Evolutionary conservation across 1,140 invertebrate genomes (phyloP), one percentile per base, ranked within the genome.

Genomic region (Cataglyphis hispanica): DNA sequence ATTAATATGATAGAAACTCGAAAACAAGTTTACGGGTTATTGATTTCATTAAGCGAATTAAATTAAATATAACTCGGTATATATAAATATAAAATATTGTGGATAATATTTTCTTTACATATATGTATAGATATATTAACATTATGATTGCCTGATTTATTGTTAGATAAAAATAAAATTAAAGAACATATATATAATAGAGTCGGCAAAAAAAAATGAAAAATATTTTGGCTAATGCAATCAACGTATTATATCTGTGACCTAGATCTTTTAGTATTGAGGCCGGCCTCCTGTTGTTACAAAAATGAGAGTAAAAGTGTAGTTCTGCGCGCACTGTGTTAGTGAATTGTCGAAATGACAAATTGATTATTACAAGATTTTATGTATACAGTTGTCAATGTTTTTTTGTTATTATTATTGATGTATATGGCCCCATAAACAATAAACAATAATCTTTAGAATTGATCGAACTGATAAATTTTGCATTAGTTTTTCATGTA

Each of bases 221-320:
- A 77, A 89, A 75, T 61, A 60, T 25, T 50, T 63, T 16, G 19
- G 53, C 56, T 85, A 86, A 77, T 86, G 74, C 67, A 89, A 76
- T 89, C 78, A 31, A 22, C 27, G 13, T 78, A 78, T 53, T 16
- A 25, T 84, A 89, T 89, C 88, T 63, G 50, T 40, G 85, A 69
- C 61, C 88, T 50, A 89, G 85, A 89, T 89, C 87, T 89, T 66
- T 16, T 25, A 60, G 31, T 46, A 61, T n/a, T 5, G 50, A n/a
- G 50, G 63, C 43, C 46, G 7, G 25, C n/a, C 69, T 66, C 11
- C 58, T 69, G n/a, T 78, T 43, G 60, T 84, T 58, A 84, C 27
- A 80, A 89, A 88, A 86, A 89, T 56, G 46, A 84, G 72, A 89
- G 84, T 89, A 89, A 80, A 84, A 89, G 84, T 69, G 13, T 74